Percentiles rank a stretch among this genome's conserved stretches.
phyloP scores from a whole-genome alignment of 2,113 vertebrate species.

The Paramisgurnus dabryanus region DNA sequence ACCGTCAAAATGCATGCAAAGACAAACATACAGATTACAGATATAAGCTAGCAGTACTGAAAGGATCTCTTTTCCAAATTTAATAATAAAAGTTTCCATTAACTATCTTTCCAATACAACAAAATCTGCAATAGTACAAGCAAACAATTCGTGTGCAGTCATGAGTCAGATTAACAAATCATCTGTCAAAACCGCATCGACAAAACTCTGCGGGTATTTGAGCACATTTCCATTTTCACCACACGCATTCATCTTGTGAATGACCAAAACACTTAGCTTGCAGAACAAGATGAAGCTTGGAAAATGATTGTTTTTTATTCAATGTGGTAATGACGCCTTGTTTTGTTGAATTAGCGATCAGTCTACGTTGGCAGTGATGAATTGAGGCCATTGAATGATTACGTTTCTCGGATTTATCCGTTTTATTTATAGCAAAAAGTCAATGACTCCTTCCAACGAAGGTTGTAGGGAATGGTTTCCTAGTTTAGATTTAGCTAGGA shows the following conservation, averaged over 20 bases:
- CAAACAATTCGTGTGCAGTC: slow-evolving; percentile 42
- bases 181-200: slow-evolving; percentile 49
- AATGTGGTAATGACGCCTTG: slow-evolving; percentile 23
- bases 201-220: slow-evolving; percentile 37
- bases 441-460: slow-evolving; percentile 38
- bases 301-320: slow-evolving; percentile 53
- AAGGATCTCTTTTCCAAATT: slow-evolving; percentile 11
- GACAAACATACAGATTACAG: slow-evolving; percentile 7
- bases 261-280: slow-evolving; percentile 44
- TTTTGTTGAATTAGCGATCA: slow-evolving; percentile 37
- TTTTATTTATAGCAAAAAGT: slow-evolving; percentile 15
- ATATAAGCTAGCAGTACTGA: background rate
- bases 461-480: slow-evolving; percentile 12
- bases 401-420: slow-evolving; percentile 21
- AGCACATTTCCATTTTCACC: slow-evolving; percentile 50
- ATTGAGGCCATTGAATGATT: slow-evolving; percentile 16
- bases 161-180: slow-evolving; percentile 51
- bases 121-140: slow-evolving; percentile 22
- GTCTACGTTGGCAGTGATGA: slow-evolving; percentile 42
- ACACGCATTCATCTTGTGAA: slow-evolving; percentile 52
- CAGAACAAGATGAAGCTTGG: slow-evolving; percentile 40
- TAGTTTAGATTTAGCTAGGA: too few species aligned
- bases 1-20: background rate
- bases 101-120: background rate
- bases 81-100: background rate